Evolutionary conservation across 2,888 invertebrate species (phyloP), one percentile per base, ranked within the genome.

Genomic region (Macrosiphum euphorbiae): DNA sequence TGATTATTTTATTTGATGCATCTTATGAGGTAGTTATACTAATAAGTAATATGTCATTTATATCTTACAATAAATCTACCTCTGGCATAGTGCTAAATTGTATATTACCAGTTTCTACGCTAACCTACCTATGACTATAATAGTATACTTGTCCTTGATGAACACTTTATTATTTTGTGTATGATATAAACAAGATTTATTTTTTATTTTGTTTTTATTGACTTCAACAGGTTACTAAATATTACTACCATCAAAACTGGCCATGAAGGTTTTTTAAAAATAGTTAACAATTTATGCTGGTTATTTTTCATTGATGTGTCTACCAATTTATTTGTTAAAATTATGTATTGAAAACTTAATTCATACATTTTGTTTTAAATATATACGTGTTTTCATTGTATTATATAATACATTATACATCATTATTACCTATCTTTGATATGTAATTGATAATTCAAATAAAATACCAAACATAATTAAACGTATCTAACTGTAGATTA

Each of bases 221-320:
- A 92, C 50, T 47, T 50, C n/a, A 84, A 84, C 58, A 92, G 47
- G 88, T 92, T 88, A 84, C 41, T 88, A 7, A 50, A 8, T 88
- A 55, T 44, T 93, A 58, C 8, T 20, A 20, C 1, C 16, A 20
- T 52, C 13, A 28, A 58, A 93, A 89, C 89, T 89, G 61, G 89
- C 89, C 84, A 13, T 93, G 84, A 89, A 93, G 89, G 88, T 93
- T n/a, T 47, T 92, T 61, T 11, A 20, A 86, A 13, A 26, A 20
- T 35, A 85, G 28, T 1, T 86, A n/a, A 24, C 4, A 26, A 47
- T 91, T 20, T 13, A 24, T 28, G 8, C 26, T 86, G 26, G 3
- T n/a, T 90, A 61, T 24, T 50, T 61, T 78, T 50, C 28, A 0
- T 92, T 50, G 11, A 28, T 87, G 86, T 20, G 24, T 26, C 24